A percentile compares a stretch with the other conserved stretches of the same genome.
These are phyloP conservation scores for Caenorhabditis drosophilae DNA, from an alignment of 2,888 invertebrate genomes.

Conservation along the genomic window DNA sequence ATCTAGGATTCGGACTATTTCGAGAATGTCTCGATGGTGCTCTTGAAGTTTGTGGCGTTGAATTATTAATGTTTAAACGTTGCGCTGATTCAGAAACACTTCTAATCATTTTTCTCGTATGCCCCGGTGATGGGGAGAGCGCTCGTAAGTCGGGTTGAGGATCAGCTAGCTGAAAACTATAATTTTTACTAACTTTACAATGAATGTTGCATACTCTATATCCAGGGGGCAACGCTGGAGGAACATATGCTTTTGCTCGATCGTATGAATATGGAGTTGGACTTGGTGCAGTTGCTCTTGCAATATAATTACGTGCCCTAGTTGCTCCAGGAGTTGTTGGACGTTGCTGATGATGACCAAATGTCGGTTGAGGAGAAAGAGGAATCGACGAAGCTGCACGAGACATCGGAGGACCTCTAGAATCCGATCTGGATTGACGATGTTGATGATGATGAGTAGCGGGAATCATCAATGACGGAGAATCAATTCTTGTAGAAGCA, in stretches of 20 bases:
- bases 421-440: conserved; percentile 36
- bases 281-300: conserved; percentile 50
- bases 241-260: conserved; percentile 61
- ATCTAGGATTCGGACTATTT: conserved; percentile 45
- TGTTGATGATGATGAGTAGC: conserved; percentile 7
- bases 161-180: conserved; percentile 43
- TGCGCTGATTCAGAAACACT: conserved; percentile 48
- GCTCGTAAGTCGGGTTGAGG: conserved; percentile 46
- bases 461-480: conserved; percentile 26
- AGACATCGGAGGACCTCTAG: conserved; percentile 25
- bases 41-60: conserved; percentile 33
- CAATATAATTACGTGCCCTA: conserved; percentile 46
- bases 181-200: neutral
- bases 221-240: conserved; percentile 64
- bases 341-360: conserved; percentile 24
- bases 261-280: conserved; percentile 65
- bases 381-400: conserved; percentile 45
- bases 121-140: conserved; percentile 53
- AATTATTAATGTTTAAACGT: conserved; percentile 7
- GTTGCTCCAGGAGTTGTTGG: conserved; percentile 48
- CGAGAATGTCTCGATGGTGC: conserved; percentile 41
- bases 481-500: conserved; percentile 42
- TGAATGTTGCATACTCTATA: conserved; percentile 47
- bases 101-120: conserved; percentile 58
- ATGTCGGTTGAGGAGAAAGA: conserved; percentile 35